Conservation (phyloP, 2,888 invertebrate genomes). For the Phymatocera aterrima region DNA sequence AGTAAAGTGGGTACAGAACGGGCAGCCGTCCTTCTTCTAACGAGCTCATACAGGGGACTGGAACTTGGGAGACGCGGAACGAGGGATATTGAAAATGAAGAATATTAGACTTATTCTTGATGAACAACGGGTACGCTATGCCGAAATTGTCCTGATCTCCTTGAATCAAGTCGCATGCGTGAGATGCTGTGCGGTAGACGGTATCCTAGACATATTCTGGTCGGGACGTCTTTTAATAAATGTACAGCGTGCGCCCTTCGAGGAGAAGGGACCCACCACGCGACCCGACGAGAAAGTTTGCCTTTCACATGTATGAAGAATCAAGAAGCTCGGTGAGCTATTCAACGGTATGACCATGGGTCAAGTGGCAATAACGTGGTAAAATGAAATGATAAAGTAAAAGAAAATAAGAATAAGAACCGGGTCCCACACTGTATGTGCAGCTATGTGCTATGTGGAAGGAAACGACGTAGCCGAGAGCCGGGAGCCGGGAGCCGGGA, state of each 20-base stretch:
- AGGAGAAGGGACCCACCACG: neutral
- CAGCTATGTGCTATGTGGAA: neutral
- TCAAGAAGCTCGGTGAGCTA: slow-evolving; percentile 54
- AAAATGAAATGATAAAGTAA: slow-evolving; percentile 46
- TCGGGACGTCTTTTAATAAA: neutral
- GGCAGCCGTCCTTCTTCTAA: neutral
- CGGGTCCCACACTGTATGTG: neutral
- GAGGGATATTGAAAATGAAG: neutral
- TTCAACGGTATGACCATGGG: slow-evolving; percentile 68
- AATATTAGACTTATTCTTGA: neutral
- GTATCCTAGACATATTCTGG: neutral
- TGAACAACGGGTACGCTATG: neutral
- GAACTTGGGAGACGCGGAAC: neutral
- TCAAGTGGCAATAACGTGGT: slow-evolving; percentile 67
- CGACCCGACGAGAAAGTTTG: slow-evolving; percentile 33
- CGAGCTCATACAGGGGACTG: neutral
- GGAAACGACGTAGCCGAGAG: slow-evolving; percentile 7
- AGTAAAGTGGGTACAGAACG: neutral
- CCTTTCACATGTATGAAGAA: slow-evolving; percentile 38
- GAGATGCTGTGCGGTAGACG: neutral
- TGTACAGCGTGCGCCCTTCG: neutral
- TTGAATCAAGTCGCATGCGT: neutral
- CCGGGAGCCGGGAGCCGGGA: neutral
- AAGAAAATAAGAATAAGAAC: slow-evolving; percentile 6
- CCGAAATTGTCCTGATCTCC: slow-evolving; percentile 20